Conservation (phyloP, 2,888 invertebrate species). For the Quadroppia sp. region DNA sequence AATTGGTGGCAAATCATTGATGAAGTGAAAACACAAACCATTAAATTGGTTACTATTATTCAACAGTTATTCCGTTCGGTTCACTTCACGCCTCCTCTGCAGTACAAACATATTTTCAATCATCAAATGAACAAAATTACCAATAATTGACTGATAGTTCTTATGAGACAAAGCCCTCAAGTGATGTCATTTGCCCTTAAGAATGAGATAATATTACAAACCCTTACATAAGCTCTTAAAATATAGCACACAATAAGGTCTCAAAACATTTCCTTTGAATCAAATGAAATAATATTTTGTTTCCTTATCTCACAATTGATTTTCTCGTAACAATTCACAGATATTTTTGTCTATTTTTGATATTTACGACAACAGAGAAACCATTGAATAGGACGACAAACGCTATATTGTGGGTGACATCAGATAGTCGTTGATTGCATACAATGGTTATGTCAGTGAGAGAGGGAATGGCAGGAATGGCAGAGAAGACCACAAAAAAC, state of each 20-base stretch:
- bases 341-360: constrained; percentile 4
- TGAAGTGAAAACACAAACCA: too few relatives aligned
- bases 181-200: too few relatives aligned
- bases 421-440: background rate
- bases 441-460: background rate
- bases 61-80: too few relatives aligned
- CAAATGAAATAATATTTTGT: background rate
- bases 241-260: background rate
- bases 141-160: too few relatives aligned
- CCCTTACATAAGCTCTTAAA: too few relatives aligned
- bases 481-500: background rate
- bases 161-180: too few relatives aligned
- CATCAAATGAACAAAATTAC: too few relatives aligned
- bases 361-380: background rate
- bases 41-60: too few relatives aligned
- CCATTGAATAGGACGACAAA: background rate
- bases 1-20: too few relatives aligned
- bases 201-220: too few relatives aligned
- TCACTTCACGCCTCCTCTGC: too few relatives aligned
- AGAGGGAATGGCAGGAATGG: background rate
- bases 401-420: constrained; percentile 12
- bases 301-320: constrained; percentile 18
- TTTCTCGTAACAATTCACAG: background rate
- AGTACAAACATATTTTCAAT: too few relatives aligned
- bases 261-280: background rate